Base-by-base conservation (phyloP, 2,797 vertebrate species). In the Coluber constrictor region DNA sequence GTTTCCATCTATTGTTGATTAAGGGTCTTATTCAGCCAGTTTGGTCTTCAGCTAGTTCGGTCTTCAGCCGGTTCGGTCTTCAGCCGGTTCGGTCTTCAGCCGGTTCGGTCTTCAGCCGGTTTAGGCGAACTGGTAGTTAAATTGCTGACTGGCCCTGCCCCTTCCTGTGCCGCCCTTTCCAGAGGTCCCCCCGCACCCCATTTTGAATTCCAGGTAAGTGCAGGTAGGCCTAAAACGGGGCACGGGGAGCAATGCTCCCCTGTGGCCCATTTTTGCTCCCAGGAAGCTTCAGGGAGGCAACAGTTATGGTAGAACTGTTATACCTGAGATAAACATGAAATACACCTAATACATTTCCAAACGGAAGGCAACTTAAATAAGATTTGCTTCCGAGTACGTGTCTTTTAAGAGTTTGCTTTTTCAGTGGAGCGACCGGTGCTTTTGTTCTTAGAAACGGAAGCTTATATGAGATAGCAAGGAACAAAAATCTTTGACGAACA, bases 401-500 rank as follows among this genome's bases (percentile, higher is more conserved):
- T 37, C 20, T 92, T 51, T 51, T 66, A n/a, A 86, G 51, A 86
- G 94, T 66, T 91, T 94, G 63, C 90, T 90, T 92, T 93, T 94
- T 90, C 92, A 86, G 9, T 3, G 32, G 6, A 9, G 16, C 94
- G 92, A 43, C 89, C 94, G 92, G 37, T 79, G 66, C n/a, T 18
- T 86, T 56, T 23, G 4, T 27, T 43, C 32, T 55, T 32, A 25
- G 94, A 91, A n/a, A 94, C 55, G 92, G 90, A 93, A 96, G 92
- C 57, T 93, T 86, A 95, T 95, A 90, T 93, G 92, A 94, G 87
- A 47, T 93, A 47, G 88, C 93, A 92, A 90, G 94, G 93, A 95
- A 93, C 93, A 92, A 92, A 55, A 70, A 92, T 63, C 23, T 8
- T 27, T 56, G n/a, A 63, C 3, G 6, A 86, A 43, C 13, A 10